Conservation (phyloP, 2,113 vertebrate genomes). For the Aegotheles bennettii region DNA sequence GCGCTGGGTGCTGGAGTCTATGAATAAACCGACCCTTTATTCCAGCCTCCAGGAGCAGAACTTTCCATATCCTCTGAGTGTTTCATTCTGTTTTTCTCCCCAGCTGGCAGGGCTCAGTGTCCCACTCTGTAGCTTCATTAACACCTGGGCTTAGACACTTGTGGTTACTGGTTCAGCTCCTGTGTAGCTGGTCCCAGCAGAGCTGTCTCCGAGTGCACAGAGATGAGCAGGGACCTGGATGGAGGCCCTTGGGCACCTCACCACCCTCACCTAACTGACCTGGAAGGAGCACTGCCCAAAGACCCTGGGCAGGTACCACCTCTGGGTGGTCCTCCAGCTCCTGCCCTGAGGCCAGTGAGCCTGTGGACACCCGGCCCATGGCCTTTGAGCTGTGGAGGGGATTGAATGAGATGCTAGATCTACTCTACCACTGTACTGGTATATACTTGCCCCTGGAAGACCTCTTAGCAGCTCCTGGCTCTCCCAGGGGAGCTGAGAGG, state of each 20-base stretch:
- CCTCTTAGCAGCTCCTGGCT: background rate
- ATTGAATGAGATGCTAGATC: background rate
- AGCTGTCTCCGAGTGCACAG: background rate
- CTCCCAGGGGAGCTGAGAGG: background rate
- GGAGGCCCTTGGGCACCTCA: fast-evolving
- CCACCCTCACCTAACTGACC: background rate
- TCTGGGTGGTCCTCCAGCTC: background rate
- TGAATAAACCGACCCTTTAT: background rate
- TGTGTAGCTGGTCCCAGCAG: background rate
- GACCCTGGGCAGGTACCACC: too few species aligned
- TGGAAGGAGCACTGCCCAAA: background rate
- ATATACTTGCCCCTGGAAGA: background rate
- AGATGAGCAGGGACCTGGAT: background rate
- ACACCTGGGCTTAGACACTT: background rate
- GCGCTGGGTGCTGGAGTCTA: background rate
- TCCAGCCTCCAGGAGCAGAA: background rate
- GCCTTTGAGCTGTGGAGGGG: fast-evolving
- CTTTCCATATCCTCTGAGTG: background rate
- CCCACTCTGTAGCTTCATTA: background rate
- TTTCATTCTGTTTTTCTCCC: background rate
- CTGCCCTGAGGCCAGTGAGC: background rate
- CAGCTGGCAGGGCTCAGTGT: background rate
- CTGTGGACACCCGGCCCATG: background rate
- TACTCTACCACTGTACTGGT: too few species aligned
- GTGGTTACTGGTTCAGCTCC: background rate